Evolutionary conservation across 2,888 invertebrate species (phyloP).

Genomic region (Sepioteuthis lessoniana): DNA sequence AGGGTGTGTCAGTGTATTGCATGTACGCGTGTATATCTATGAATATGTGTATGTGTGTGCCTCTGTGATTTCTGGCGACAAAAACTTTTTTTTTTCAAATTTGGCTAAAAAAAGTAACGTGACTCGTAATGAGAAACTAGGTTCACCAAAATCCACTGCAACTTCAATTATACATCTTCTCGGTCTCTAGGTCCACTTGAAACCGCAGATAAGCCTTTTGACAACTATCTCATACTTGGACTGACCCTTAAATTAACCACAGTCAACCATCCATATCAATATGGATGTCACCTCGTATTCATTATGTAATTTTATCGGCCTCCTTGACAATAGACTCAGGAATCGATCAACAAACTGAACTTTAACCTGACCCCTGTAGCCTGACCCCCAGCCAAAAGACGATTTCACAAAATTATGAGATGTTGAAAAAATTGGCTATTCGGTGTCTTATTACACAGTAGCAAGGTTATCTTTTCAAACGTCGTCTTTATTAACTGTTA

Average conservation of each 20-base stretch:
- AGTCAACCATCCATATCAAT: not conserved
- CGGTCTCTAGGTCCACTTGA: not conserved
- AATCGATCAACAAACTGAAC: not conserved
- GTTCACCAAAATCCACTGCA: not conserved
- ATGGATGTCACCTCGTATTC: not conserved
- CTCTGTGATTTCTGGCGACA: not conserved
- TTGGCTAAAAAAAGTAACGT: not conserved
- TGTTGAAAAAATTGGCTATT: not conserved
- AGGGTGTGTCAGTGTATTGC: not conserved
- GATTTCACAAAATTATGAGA: not conserved
- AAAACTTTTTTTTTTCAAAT: too few species aligned
- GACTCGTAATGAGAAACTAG: not conserved
- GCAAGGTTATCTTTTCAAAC: constrained; percentile 13
- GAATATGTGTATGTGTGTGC: too few species aligned
- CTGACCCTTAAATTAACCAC: not conserved
- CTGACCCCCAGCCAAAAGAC: not conserved
- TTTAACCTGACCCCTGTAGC: not conserved
- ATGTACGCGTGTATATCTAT: too few species aligned
- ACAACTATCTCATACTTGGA: too few species aligned
- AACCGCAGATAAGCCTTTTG: not conserved
- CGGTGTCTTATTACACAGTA: not conserved
- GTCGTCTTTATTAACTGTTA: not conserved
- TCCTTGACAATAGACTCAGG: not conserved
- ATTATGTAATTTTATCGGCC: not conserved
- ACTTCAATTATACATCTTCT: not conserved